Conservation (phyloP, 2,113 vertebrate genomes). For the Gasterosteus aculeatus region DNA sequence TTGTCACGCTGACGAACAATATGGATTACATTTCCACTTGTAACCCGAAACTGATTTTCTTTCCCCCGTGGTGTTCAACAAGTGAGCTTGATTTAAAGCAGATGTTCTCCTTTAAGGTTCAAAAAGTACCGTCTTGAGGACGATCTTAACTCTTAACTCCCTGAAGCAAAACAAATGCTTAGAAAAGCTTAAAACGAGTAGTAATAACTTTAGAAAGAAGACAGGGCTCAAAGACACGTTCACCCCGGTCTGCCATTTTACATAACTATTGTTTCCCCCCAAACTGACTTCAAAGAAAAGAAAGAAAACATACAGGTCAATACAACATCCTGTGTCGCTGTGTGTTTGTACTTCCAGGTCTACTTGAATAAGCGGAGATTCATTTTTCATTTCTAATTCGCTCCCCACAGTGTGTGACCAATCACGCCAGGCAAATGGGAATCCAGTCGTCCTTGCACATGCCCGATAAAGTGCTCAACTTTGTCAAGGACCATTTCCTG, state of each 20-base stretch:
- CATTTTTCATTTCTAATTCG: constrained; percentile 20
- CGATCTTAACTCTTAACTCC: background rate
- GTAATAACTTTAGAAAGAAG: background rate
- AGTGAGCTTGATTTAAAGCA: constrained; percentile 11
- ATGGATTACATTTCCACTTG: background rate
- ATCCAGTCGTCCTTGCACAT: constrained; percentile 92
- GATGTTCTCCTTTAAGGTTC: constrained; percentile 18
- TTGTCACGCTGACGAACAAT: background rate
- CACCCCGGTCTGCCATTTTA: background rate
- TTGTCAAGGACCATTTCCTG: constrained; percentile 95
- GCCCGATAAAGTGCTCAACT: constrained; percentile 94
- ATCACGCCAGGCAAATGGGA: constrained; percentile 83
- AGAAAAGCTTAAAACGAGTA: background rate
- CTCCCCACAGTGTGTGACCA: constrained; percentile 86
- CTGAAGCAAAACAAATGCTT: background rate
- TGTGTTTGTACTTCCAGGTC: constrained; percentile 6
- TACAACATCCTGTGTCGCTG: too few relatives aligned
- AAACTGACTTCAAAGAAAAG: background rate
- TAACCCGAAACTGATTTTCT: background rate
- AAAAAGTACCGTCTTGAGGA: background rate
- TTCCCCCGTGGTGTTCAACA: background rate
- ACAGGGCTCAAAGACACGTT: background rate
- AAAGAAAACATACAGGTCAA: background rate
- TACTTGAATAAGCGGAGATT: background rate
- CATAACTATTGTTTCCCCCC: background rate